A percentile compares a stretch with the other conserved stretches of the same genome.
Conservation (phyloP, 30 jellyfish, hydroid and myxozoan species). For the Cassiopea xamachana region DNA sequence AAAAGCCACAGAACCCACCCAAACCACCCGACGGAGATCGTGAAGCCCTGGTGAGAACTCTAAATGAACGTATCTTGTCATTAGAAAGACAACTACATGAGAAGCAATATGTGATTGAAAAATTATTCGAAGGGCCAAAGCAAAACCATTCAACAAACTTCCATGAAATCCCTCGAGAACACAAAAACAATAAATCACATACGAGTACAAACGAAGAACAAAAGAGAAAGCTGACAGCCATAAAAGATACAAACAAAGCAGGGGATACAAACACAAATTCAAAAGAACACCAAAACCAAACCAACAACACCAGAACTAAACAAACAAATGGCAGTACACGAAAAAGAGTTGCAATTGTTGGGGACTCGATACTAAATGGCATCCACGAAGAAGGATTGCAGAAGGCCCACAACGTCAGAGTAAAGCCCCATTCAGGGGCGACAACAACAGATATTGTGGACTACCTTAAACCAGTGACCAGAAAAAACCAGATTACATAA, state of each 20-base stretch:
- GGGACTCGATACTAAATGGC: conserved; percentile 53
- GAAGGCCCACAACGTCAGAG: conserved; percentile 47
- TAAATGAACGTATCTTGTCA: background rate
- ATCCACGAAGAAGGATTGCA: conserved; percentile 60
- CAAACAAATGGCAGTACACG: conserved; percentile 12
- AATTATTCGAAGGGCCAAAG: conserved; percentile 13
- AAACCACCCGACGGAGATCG: background rate
- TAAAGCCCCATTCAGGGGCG: conserved; percentile 60
- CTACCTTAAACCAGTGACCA: conserved; percentile 48
- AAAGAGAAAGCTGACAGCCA: background rate
- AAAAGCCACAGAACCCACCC: background rate
- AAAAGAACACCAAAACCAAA: background rate
- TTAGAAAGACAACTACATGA: conserved; percentile 19
- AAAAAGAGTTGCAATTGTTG: conserved; percentile 54
- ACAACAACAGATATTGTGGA: conserved; percentile 60
- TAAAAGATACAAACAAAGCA: background rate
- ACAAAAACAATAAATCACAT: background rate
- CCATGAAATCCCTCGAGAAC: background rate
- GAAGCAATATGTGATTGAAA: background rate
- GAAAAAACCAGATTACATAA: conserved; percentile 8
- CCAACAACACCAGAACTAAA: conserved; percentile 9
- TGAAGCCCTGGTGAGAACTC: background rate
- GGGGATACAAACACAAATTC: background rate
- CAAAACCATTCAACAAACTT: background rate
- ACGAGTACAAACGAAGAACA: background rate